These are phyloP conservation scores for Ostrea denselamellosa DNA, from an alignment of 1,140 invertebrate species.

Conservation along the genomic window DNA sequence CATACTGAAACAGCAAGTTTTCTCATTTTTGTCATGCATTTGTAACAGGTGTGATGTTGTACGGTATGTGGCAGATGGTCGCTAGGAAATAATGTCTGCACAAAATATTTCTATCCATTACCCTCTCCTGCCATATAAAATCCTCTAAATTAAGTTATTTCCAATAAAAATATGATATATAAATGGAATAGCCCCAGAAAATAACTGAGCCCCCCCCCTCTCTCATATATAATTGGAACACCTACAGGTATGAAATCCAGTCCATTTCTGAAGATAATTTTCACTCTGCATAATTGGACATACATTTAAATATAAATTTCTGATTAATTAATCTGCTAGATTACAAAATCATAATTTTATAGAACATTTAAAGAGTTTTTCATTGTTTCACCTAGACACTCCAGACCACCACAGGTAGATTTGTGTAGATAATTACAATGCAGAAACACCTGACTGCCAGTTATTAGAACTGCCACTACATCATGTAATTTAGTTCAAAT, in stretches of 20 bases:
- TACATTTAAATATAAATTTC: too few species aligned
- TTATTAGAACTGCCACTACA: constrained; percentile 32
- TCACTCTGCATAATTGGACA: too few species aligned
- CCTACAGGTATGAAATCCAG: too few species aligned
- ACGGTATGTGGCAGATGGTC: not conserved
- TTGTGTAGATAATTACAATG: constrained; percentile 27
- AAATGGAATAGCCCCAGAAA: too few species aligned
- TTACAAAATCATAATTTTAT: not conserved
- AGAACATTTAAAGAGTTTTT: not conserved
- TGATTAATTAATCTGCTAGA: not conserved
- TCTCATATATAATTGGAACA: too few species aligned
- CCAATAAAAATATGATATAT: too few species aligned
- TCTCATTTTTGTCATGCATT: not conserved
- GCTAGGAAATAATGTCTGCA: not conserved
- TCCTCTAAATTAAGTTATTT: not conserved
- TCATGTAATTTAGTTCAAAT: constrained; percentile 24
- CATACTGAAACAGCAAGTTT: not conserved
- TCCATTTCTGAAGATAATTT: too few species aligned
- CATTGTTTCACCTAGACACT: not conserved
- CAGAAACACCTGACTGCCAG: constrained; percentile 10
- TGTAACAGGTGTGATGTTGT: constrained; percentile 34
- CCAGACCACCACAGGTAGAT: not conserved
- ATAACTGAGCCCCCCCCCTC: too few species aligned
- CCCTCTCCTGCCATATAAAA: not conserved
- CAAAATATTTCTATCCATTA: not conserved